Conservation (phyloP, 2,113 vertebrate species). For the Orycteropus afer region DNA sequence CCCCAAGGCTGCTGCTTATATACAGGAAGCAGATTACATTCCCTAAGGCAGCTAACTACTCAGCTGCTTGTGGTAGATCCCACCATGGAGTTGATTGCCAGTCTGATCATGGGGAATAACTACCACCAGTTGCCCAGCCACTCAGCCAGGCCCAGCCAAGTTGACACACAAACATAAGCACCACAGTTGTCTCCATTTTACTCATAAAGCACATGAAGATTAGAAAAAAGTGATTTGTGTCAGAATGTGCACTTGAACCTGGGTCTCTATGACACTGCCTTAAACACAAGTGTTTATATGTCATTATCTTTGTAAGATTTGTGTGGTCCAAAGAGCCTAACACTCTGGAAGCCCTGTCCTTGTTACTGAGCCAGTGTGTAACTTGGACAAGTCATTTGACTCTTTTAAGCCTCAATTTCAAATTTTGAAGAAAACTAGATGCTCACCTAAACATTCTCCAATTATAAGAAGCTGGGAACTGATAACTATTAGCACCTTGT, state of each 20-base stretch:
- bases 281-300: background rate
- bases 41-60: too few relatives aligned
- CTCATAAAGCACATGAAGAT: background rate
- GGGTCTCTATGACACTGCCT: too few relatives aligned
- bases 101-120: too few relatives aligned
- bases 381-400: background rate
- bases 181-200: background rate
- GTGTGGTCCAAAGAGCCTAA: background rate
- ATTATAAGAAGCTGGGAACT: background rate
- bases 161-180: too few relatives aligned
- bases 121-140: too few relatives aligned
- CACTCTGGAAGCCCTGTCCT: background rate
- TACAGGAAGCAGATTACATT: too few relatives aligned
- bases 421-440: background rate
- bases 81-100: too few relatives aligned
- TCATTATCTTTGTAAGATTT: background rate
- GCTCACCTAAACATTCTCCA: too few relatives aligned
- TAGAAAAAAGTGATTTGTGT: background rate
- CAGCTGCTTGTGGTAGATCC: too few relatives aligned
- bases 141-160: too few relatives aligned
- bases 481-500: background rate
- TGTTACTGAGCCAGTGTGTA: background rate
- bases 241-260: background rate
- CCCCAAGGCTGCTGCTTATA: too few relatives aligned
- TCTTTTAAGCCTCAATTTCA: background rate